Base-by-base conservation (phyloP, 1,140 invertebrate species). In the Drosophila athabasca region DNA sequence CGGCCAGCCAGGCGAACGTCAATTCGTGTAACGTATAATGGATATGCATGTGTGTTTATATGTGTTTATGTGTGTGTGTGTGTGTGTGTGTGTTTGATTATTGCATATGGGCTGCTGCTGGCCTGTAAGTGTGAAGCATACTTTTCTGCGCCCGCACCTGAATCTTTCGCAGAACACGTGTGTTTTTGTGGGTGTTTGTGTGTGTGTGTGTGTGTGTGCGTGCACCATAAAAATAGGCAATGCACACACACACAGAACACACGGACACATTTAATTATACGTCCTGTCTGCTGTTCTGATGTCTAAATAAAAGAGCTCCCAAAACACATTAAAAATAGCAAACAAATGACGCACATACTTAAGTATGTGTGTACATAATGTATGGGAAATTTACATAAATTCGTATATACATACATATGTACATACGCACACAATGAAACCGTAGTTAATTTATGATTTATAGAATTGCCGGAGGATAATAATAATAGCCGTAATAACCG, bases 401-500 rank as follows among this genome's bases (percentile, higher is more conserved):
- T 7, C 29, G 15, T 8, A 35, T 35, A 17, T 45, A 35, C 29
- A 24, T 19, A 26, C 29, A 8, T n/a, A 11, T 9, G n/a, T 11
- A 3, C 8, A 8, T 35, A 60, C 17, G 46, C 45, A 62, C 50
- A 43, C 22, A 15, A 22, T 13, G 2, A 58, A 44, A 49, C 24
- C 11, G 43, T 9, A 44, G 7, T 35, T 22, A 3, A 19, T 22
- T 53, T 41, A 51, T 19, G 35, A 17, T 35, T 35, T 17, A 39
- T 39, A 39, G 35, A 11, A 39, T 39, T 39, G 35, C 11, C 35
- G 66, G 15, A 11, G 17, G 65, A 50, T 70, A 70, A 70, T 70
- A 70, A 68, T 68, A 76, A 76, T 76, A 76, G 68, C 57, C 31
- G 15, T 76, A 76, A 76, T 62, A 62, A 76, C 41, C 52, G 72